phyloP scores from a whole-genome alignment of 30 jellyfish, hydroid and myxozoan genomes.

The Pelagia noctiluca region DNA sequence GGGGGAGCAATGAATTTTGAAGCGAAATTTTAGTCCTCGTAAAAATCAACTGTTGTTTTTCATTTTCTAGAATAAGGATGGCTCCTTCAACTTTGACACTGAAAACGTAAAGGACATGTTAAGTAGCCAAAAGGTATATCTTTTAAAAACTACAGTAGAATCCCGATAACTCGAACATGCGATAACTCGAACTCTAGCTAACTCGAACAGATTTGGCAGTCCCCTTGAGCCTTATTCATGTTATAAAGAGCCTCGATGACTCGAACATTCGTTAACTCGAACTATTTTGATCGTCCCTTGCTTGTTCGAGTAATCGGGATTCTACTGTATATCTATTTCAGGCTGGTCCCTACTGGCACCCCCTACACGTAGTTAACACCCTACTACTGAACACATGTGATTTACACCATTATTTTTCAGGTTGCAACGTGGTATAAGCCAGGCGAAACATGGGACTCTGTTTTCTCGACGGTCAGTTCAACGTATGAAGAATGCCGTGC shows the following conservation, averaged over 20 bases:
- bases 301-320: too few species aligned
- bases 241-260: too few species aligned
- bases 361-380: too few species aligned
- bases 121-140: slow-evolving; percentile 71
- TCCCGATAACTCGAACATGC: too few species aligned
- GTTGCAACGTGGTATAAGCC: slow-evolving; percentile 90
- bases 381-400: too few species aligned
- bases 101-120: slow-evolving; percentile 79
- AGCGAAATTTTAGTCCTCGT: background rate
- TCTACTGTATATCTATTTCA: too few species aligned
- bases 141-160: too few species aligned
- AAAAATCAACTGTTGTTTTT: slow-evolving; percentile 2
- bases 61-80: slow-evolving; percentile 83
- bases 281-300: too few species aligned
- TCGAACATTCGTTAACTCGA: too few species aligned
- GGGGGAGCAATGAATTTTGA: background rate
- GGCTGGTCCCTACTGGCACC: background rate
- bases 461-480: slow-evolving; percentile 83
- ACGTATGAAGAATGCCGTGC: slow-evolving; percentile 99
- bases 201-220: too few species aligned
- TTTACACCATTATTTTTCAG: slow-evolving; percentile 58
- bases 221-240: too few species aligned
- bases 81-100: slow-evolving; percentile 83
- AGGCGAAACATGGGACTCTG: slow-evolving; percentile 99
- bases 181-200: too few species aligned